Base-by-base conservation (phyloP, 2,113 vertebrate genomes). In the Hypanus sabinus region DNA sequence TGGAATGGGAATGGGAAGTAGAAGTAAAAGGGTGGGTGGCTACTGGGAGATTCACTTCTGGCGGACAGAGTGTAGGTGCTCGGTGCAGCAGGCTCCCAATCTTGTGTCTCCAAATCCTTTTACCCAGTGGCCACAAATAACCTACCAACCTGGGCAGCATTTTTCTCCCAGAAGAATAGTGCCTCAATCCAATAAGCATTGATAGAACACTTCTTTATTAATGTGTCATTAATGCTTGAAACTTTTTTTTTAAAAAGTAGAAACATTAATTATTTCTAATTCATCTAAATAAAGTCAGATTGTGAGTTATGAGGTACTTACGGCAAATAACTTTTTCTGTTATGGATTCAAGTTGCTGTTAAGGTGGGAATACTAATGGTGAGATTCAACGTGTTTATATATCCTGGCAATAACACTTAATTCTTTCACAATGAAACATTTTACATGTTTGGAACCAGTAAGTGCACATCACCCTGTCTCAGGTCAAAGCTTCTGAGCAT, bases 401-500 rank as follows among this genome's bases (percentile, higher is more conserved):
- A 12, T 65, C 62, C 57, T 20, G 30, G 36, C 91, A 93, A 16
- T 73, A 3, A 27, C 30, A 68, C 10, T 68, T 68, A 90, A 62
- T 62, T 88, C 60, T 46, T 22, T 62, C 68, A 68, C 33, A 73
- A 20, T 60, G 20, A 38, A 30, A 30, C 33, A 38, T 46, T 46
- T 46, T 71, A 46, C 33, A 93, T 18, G 20, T 93, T 93, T 93
- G 65, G 71, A 71, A 73, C 33, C 90, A 93, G 71, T 93, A 71
- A 24, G 70, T 20, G 5, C 27, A 65, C 3, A 55, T 93, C 38
- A 46, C 22, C 18, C 36, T 93, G 70, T 38, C 8, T 75, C 36
- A 55, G 46, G 24, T 16, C 68, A 30, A 93, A 55, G 20, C 24
- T 73, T 93, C 24, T 75, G 30, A 90, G 5, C 60, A 65, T n/a